These are phyloP conservation scores for Drosophila ercepeae DNA, from an alignment of 1,140 invertebrate genomes.

Conservation along the genomic window DNA sequence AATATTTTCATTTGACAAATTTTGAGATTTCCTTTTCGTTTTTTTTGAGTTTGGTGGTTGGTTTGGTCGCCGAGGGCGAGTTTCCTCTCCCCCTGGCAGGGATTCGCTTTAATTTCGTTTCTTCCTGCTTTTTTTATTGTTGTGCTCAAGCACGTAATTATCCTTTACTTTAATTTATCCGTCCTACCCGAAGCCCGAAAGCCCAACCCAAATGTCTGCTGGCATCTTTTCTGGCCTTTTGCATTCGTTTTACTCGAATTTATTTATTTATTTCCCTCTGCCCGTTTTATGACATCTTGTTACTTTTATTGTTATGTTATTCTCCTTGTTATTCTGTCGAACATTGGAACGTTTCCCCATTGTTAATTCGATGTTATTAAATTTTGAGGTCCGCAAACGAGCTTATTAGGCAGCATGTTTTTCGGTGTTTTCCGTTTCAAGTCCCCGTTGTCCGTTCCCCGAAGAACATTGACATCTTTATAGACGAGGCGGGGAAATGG, in stretches of 20 bases:
- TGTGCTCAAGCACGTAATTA: constrained; percentile 76
- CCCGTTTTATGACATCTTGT: constrained; percentile 76
- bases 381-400: constrained; percentile 60
- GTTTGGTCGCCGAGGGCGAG: constrained; percentile 47
- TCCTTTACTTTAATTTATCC: constrained; percentile 57
- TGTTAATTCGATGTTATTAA: constrained; percentile 64
- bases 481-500: constrained; percentile 2
- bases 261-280: constrained; percentile 44
- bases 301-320: constrained; percentile 80
- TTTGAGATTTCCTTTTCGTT: constrained; percentile 46
- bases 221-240: constrained; percentile 14
- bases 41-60: constrained; percentile 44
- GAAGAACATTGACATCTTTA: constrained; percentile 68
- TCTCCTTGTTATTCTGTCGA: constrained; percentile 40
- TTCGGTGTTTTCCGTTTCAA: no score
- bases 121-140: constrained; percentile 35
- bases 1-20: constrained; percentile 80
- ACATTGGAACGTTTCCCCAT: constrained; percentile 30
- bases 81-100: background rate
- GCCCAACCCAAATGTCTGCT: no score
- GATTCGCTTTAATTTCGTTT: constrained; percentile 67
- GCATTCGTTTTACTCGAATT: constrained; percentile 50
- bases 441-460: background rate
- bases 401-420: constrained; percentile 67
- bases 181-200: background rate